These are phyloP conservation scores for Epizoanthus ramosus DNA, from an alignment of 92 coral and sea anemone species.

Conservation along the genomic window DNA sequence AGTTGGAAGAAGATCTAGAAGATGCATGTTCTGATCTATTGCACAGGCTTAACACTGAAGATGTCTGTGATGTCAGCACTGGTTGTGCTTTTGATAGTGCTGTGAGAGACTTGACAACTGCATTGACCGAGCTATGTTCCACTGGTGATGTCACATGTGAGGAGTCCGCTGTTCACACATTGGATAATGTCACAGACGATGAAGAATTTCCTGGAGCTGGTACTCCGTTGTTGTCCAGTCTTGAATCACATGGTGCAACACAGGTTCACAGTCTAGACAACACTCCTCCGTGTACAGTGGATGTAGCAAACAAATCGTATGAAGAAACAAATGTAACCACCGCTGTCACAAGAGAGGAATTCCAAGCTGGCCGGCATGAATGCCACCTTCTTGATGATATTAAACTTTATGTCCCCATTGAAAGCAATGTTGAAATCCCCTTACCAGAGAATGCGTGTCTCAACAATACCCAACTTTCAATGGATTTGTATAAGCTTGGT, in stretches of 20 bases:
- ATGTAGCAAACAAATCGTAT: no score
- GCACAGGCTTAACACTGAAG: constrained; percentile 1
- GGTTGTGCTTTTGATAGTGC: constrained; percentile 4
- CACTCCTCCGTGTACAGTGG: no score
- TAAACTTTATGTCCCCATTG: no score
- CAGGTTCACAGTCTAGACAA: no score
- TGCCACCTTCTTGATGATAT: no score
- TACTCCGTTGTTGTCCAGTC: not conserved
- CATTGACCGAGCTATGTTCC: constrained; percentile 7
- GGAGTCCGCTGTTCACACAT: not conserved
- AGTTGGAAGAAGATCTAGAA: not conserved
- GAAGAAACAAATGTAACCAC: no score
- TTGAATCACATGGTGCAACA: not conserved
- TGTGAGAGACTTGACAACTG: constrained; percentile 14
- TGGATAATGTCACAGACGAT: not conserved
- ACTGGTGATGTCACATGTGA: not conserved
- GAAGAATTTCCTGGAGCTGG: not conserved
- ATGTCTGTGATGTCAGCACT: not conserved
- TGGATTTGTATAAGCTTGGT: no score
- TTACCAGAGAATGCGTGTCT: no score
- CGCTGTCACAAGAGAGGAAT: no score
- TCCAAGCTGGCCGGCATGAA: no score
- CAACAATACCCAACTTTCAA: not conserved
- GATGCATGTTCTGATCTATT: constrained; percentile 7
- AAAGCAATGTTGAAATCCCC: no score